A percentile compares a stretch with the other conserved stretches of the same genome.
These are phyloP conservation scores for Cylas formicarius DNA, from an alignment of 1,140 invertebrate species.

Conservation along the genomic window DNA sequence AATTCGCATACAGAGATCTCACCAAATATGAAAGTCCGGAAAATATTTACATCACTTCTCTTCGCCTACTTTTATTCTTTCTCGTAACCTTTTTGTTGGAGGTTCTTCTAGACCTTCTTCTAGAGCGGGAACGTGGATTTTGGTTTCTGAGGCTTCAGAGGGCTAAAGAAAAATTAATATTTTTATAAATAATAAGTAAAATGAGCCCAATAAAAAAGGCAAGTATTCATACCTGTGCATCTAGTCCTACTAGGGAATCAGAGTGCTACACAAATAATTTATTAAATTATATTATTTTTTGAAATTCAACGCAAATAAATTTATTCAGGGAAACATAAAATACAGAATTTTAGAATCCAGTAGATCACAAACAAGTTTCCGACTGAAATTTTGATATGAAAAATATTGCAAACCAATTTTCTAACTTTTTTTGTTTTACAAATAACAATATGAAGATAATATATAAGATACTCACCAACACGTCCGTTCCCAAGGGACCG, in stretches of 20 bases:
- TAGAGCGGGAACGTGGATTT: conserved; percentile 63
- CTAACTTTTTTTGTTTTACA: conserved; percentile 9
- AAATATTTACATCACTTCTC: conserved; percentile 26
- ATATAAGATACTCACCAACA: conserved; percentile 51
- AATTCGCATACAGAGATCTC: no score
- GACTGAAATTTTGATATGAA: conserved; percentile 1
- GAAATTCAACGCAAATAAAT: no score
- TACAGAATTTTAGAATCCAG: no score
- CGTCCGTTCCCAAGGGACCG: conserved; percentile 54
- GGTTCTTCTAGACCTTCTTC: conserved; percentile 54
- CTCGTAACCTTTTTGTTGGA: conserved; percentile 44
- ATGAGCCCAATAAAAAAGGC: conserved; percentile 6
- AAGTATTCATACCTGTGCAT: conserved; percentile 41
- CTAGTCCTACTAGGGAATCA: conserved; percentile 42
- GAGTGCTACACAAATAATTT: conserved; percentile 25
- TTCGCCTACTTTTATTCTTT: conserved; percentile 37
- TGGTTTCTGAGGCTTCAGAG: conserved; percentile 68
- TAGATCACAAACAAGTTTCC: no score
- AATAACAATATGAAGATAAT: no score
- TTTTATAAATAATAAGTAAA: conserved; percentile 5
- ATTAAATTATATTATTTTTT: no score
- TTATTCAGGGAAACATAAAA: no score
- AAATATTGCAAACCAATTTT: conserved; percentile 7
- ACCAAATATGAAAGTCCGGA: no score
- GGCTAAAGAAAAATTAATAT: conserved; percentile 45